Base-by-base conservation (phyloP, 2,888 invertebrate genomes). In the Drosophila koepferae region DNA sequence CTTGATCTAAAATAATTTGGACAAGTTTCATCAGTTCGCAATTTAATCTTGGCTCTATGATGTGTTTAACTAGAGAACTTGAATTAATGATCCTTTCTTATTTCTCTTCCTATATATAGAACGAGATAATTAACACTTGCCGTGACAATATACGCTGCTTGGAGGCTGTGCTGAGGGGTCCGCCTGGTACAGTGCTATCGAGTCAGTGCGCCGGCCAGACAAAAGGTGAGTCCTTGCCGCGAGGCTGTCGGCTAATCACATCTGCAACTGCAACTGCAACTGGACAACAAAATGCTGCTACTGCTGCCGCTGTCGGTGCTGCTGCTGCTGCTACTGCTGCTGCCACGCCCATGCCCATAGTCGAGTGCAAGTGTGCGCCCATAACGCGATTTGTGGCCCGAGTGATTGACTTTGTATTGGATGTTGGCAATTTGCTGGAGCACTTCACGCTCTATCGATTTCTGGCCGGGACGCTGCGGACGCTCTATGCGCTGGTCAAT, bases 81-180 rank as follows among this genome's bases (percentile, higher is more conserved):
- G 18, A 9, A 31, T 18, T 34, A 36, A 51, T 20, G 6, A 5
- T 34, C 4, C 18, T 34, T 14, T 36, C 20, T 12, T 34, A 5
- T 31, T n/a, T 8, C n/a, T 16, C 2, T 18, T 7, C 6, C n/a
- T 16, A 16, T 41, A 16, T 41, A 0, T 93, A 98, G 98, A 96
- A 95, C 92, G 98, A 98, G 94, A 95, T 98, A 90, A 95, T 97
- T 91, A 95, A 96, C 73, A 96, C 97, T 70, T 98, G 98, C 94
- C 96, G 96, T 86, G 97, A 98, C 91, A 97, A 98, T 93, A 95
- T 97, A 90, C 95, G 95, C 91, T 96, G 97, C 90, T 94, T 98
- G 93, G 96, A 96, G 91, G 94, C 95, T 61, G 95, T 97, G 63
- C 91, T 96, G 82, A 95, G 95, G 75, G 93, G 94, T 51, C 93